A percentile compares a stretch with the other conserved stretches of the same genome.
phyloP scores from a whole-genome alignment of 2,888 invertebrate genomes.

The Schrankia costaestrigalis region DNA sequence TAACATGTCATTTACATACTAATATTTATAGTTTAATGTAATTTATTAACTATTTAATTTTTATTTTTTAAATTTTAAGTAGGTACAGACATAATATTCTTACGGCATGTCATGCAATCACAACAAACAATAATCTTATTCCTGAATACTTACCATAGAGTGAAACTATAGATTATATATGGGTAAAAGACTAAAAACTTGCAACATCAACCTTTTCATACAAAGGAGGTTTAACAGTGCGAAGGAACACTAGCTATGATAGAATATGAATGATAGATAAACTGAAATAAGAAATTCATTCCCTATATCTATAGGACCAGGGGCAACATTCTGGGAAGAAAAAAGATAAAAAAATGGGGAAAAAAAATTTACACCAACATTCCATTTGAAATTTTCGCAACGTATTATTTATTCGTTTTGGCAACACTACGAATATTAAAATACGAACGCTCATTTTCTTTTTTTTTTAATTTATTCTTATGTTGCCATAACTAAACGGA shows the following conservation, averaged over 20 bases:
- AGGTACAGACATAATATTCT: neutral
- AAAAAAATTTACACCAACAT: slow-evolving; percentile 83
- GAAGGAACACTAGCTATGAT: slow-evolving; percentile 66
- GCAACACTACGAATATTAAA: slow-evolving; percentile 54
- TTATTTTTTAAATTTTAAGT: neutral
- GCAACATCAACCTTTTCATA: slow-evolving; percentile 68
- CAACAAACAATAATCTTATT: slow-evolving; percentile 34
- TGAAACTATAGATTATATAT: slow-evolving; percentile 23
- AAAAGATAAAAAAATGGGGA: slow-evolving; percentile 52
- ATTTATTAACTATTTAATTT: neutral
- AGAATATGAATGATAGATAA: slow-evolving; percentile 62
- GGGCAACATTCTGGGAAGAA: slow-evolving; percentile 82
- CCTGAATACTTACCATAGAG: slow-evolving; percentile 52
- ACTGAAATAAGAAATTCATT: slow-evolving; percentile 59
- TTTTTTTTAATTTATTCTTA: slow-evolving; percentile 20
- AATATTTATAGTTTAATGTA: too few relatives aligned
- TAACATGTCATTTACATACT: slow-evolving; percentile 27
- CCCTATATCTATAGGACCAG: slow-evolving; percentile 66
- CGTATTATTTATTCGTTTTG: slow-evolving; percentile 53
- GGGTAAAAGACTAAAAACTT: slow-evolving; percentile 53
- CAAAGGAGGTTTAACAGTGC: slow-evolving; percentile 68
- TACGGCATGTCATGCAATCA: slow-evolving; percentile 44
- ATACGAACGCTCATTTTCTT: slow-evolving; percentile 15
- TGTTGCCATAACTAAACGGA: slow-evolving; percentile 71
- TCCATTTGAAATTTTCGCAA: slow-evolving; percentile 82